These are phyloP conservation scores for Limnephilus auricula DNA, from an alignment of 2,888 invertebrate species.

Conservation along the genomic window DNA sequence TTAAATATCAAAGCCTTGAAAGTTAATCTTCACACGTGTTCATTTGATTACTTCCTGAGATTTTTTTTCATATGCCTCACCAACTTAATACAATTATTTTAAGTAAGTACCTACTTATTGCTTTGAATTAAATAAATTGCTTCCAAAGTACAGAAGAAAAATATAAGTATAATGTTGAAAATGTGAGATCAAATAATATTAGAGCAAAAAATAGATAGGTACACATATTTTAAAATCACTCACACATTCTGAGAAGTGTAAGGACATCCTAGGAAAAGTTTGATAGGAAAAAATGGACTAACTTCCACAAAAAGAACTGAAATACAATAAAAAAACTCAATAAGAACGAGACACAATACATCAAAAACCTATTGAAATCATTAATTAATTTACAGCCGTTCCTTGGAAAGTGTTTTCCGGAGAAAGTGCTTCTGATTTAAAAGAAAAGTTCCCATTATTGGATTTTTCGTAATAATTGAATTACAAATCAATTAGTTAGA, in stretches of 20 bases:
- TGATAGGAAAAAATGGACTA: neutral
- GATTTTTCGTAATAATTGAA: slow-evolving; percentile 27
- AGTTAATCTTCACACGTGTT: slow-evolving; percentile 2
- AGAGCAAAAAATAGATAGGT: neutral
- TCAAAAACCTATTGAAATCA: slow-evolving; percentile 1
- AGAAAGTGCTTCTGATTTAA: slow-evolving; percentile 18
- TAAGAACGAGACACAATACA: neutral
- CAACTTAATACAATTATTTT: neutral
- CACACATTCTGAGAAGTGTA: neutral
- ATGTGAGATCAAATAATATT: too few relatives aligned
- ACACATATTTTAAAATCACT: neutral
- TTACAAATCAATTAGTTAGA: slow-evolving; percentile 38
- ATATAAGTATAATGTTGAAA: too few relatives aligned
- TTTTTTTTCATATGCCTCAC: neutral
- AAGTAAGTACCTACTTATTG: neutral
- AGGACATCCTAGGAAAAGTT: neutral
- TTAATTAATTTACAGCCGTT: neutral
- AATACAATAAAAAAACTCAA: neutral
- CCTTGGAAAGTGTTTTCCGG: neutral
- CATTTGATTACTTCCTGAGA: neutral
- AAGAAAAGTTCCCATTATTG: neutral
- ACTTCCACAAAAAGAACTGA: neutral
- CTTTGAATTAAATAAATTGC: neutral
- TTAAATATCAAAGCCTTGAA: neutral
- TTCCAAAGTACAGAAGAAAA: too few relatives aligned